Conservation (phyloP, 2,797 vertebrate species). For the Columba guinea region DNA sequence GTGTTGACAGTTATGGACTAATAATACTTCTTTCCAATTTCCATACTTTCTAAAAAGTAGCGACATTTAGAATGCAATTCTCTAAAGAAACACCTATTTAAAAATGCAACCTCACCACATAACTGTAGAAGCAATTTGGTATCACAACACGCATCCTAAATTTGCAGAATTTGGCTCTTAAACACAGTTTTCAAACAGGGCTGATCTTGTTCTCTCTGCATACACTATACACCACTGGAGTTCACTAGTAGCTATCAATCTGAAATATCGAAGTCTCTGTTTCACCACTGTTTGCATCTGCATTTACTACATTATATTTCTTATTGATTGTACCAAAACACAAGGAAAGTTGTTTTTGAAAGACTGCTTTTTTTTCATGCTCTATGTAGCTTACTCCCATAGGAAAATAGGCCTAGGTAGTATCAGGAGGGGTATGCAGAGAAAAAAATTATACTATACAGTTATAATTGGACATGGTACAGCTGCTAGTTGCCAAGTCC, state of each 20-base stretch:
- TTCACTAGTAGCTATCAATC: neutral
- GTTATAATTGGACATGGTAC: neutral
- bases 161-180: neutral
- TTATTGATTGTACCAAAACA: neutral
- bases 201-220: neutral
- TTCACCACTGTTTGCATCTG: neutral
- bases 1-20: neutral
- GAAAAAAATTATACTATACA: neutral
- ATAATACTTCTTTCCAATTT: neutral
- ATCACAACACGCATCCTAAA: neutral
- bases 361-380: neutral
- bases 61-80: neutral
- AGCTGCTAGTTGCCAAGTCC: neutral
- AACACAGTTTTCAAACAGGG: neutral
- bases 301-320: neutral
- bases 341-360: neutral
- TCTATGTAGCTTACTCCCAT: neutral
- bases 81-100: neutral
- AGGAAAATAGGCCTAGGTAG: neutral
- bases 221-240: neutral
- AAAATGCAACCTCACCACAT: neutral
- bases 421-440: neutral
- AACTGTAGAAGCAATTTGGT: neutral
- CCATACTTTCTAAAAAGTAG: neutral
- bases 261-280: neutral